Evolutionary conservation across 2,888 invertebrate genomes (phyloP), one percentile per base, ranked within the genome.

Genomic region (Amorpha juglandis): DNA sequence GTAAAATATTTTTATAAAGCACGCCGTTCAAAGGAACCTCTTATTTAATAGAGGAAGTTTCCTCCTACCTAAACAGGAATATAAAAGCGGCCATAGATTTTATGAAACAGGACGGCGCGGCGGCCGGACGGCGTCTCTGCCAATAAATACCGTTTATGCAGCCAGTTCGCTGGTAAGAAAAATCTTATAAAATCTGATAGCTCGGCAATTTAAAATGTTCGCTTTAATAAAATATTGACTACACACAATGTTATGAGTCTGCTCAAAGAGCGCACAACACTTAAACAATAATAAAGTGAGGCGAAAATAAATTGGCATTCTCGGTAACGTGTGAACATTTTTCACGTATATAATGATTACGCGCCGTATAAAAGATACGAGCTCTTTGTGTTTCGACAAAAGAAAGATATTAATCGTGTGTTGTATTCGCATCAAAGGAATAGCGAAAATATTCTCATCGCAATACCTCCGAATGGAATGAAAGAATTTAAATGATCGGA

Each of bases 1-100:
- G 73, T 71, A 71, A 80, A 82, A 80, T 79, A 79, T 82, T 84
- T 82, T 85, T 83, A 84, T 86, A 83, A 80, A 80, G 78, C 71
- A 72, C 70, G 72, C 73, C 77, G 80, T 81, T 81, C 79, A 79
- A 80, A 79, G 71, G 74, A 71, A 71, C 74, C 77, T 75, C 77
- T 78, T 77, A 82, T 80, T 78, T 78, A 80, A 77, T 74, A 81
- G 80, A 79, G 83, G 80, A 82, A 81, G 77, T 80, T 82, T 64
- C 62, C 62, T 64, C 72, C 76, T 79, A 76, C 78, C 80, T 81
- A 78, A 82, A 83, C 79, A 77, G 72, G 74, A 75, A 78, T 76
- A 77, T 77, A 82, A 81, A 78, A 76, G 74, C 70, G 74, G 71
- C 74, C 74, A 76, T 79, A 76, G 79, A 79, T 79, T 77, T 71